Evolutionary conservation across 2,888 invertebrate species (phyloP).

Genomic region (Cylloceria caligata): DNA sequence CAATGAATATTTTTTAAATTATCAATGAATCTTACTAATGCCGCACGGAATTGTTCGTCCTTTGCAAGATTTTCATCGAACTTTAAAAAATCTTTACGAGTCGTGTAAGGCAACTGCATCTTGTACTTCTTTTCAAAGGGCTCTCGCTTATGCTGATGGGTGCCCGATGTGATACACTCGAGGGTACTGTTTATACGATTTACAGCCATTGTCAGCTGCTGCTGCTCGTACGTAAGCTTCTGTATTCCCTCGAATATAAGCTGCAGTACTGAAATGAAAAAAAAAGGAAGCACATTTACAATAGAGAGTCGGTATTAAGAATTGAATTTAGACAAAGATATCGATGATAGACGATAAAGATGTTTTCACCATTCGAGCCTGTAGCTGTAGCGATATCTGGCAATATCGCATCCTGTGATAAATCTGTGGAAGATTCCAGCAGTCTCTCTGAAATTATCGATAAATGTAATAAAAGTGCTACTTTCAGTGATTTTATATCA

Average conservation of each 20-base stretch:
- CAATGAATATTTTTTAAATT: background rate
- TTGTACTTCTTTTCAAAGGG: constrained; percentile 50
- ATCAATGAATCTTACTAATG: constrained; percentile 15
- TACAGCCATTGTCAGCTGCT: constrained; percentile 19
- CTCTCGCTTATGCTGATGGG: constrained; percentile 18
- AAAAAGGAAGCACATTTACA: too few species aligned
- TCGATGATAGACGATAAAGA: background rate
- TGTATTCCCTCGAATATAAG: constrained; percentile 34
- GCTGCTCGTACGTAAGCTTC: constrained; percentile 40
- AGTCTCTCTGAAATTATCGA: background rate
- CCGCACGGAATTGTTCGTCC: constrained; percentile 23
- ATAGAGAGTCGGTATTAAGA: too few species aligned
- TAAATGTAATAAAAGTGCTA: background rate
- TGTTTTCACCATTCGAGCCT: constrained; percentile 6
- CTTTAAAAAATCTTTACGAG: constrained; percentile 28
- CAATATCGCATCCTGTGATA: background rate
- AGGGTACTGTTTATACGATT: constrained; percentile 36
- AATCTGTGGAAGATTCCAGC: background rate
- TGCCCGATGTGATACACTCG: constrained; percentile 7
- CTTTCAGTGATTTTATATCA: too few species aligned
- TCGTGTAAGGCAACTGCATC: constrained; percentile 35
- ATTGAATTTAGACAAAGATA: background rate
- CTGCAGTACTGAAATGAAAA: constrained; percentile 29
- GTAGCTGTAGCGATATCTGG: constrained; percentile 7
- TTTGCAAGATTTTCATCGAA: constrained; percentile 23